These are phyloP conservation scores for Caerostris extrusa DNA, from an alignment of 1,140 invertebrate genomes.

Conservation along the genomic window DNA sequence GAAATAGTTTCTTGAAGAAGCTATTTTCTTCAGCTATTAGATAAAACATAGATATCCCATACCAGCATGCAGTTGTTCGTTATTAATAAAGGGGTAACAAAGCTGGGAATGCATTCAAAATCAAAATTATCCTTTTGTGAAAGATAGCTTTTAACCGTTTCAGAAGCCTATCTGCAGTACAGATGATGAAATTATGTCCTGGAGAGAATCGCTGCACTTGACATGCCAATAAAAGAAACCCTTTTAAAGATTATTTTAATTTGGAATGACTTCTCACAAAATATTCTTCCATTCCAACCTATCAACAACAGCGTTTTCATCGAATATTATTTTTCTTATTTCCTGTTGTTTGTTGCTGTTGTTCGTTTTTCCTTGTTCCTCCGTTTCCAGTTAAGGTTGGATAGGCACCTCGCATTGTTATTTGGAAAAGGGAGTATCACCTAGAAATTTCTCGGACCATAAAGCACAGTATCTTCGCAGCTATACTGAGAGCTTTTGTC, in stretches of 20 bases:
- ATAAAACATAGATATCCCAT: no score
- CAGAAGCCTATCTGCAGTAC: no score
- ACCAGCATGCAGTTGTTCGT: no score
- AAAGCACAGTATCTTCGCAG: conserved; percentile 53
- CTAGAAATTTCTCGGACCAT: conserved; percentile 62
- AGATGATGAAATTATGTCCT: no score
- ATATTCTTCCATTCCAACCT: not conserved
- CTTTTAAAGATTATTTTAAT: not conserved
- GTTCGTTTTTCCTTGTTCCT: not conserved
- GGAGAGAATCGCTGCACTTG: not conserved
- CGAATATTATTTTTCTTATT: conserved; percentile 21
- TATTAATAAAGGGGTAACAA: no score
- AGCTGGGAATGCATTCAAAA: no score
- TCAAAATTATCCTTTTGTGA: no score
- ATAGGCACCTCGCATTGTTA: conserved; percentile 60
- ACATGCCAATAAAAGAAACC: not conserved
- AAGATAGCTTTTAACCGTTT: no score
- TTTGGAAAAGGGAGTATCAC: conserved; percentile 30
- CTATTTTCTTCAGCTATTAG: no score
- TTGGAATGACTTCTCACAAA: not conserved
- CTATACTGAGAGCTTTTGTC: conserved; percentile 14
- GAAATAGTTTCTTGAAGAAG: no score
- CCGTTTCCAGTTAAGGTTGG: conserved; percentile 44
- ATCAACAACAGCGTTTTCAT: conserved; percentile 10
- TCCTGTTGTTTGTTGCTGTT: no score